phyloP scores from a whole-genome alignment of 2,888 invertebrate genomes.

The Agyllia agylla region DNA sequence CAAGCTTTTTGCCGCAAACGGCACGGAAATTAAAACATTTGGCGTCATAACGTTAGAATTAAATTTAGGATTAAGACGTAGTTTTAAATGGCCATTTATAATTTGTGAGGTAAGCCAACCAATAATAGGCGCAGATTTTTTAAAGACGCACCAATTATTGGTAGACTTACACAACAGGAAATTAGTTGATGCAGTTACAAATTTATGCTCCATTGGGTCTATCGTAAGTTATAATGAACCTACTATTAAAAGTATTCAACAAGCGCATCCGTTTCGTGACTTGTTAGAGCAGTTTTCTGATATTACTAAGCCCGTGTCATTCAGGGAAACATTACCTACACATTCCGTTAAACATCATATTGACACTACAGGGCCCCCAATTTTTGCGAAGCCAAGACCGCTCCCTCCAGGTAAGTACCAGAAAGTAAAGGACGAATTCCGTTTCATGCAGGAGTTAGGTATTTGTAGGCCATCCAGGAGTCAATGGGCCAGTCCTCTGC shows the following conservation, averaged over 20 bases:
- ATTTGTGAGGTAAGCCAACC: neutral
- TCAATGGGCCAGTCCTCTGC: slow-evolving; percentile 80
- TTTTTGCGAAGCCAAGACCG: neutral
- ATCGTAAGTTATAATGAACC: neutral
- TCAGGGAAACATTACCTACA: neutral
- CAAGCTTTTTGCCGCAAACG: slow-evolving; percentile 27
- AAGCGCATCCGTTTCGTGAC: neutral
- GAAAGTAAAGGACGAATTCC: neutral
- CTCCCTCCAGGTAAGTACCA: neutral
- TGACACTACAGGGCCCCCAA: neutral
- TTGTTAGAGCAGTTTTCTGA: neutral
- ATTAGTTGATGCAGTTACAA: neutral
- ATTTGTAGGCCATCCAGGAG: slow-evolving; percentile 83
- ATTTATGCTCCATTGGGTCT: neutral
- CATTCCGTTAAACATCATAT: neutral
- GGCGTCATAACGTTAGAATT: neutral
- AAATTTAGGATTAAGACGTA: slow-evolving; percentile 5
- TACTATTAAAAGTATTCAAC: neutral
- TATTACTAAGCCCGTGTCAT: neutral
- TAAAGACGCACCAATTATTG: neutral
- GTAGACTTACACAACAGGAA: neutral
- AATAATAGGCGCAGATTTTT: neutral
- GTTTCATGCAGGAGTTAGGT: slow-evolving; percentile 81
- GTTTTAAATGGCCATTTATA: slow-evolving; percentile 16
- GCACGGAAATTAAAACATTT: neutral